phyloP scores from a whole-genome alignment of 2,797 vertebrate species.

The Enteromius argenteus region DNA sequence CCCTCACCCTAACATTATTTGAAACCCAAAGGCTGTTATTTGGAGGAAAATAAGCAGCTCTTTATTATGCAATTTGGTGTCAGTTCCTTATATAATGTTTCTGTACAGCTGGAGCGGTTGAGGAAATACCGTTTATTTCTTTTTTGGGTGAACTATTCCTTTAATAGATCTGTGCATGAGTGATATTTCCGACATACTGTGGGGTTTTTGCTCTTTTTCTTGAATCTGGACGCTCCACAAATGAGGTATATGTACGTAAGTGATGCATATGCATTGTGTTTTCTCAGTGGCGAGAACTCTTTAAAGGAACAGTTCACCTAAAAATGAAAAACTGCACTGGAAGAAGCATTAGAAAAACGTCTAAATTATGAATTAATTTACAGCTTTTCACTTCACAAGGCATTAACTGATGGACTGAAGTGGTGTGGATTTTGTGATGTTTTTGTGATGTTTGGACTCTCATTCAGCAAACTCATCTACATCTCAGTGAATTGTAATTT shows the following conservation, averaged over 20 bases:
- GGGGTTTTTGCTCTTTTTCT: constrained; percentile 52
- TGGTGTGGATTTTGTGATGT: background rate
- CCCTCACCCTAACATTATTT: background rate
- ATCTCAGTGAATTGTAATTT: background rate
- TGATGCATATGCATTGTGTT: constrained; percentile 67
- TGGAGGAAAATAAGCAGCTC: background rate
- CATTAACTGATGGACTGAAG: background rate
- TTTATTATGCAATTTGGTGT: background rate
- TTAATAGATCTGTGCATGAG: constrained; percentile 11
- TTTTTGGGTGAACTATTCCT: background rate
- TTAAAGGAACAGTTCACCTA: background rate
- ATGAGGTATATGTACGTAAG: constrained; percentile 80
- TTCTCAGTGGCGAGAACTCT: constrained; percentile 65
- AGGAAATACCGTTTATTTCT: background rate
- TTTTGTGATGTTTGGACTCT: background rate
- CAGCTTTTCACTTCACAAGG: background rate
- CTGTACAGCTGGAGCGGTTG: background rate
- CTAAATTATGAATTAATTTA: background rate
- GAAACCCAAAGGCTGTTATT: background rate
- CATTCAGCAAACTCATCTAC: background rate
- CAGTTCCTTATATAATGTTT: background rate
- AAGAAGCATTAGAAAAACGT: background rate
- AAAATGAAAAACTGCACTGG: background rate
- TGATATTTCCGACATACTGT: background rate
- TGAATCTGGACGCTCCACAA: constrained; percentile 70